Evolutionary conservation across 1,140 invertebrate genomes (phyloP).

Genomic region (Mercenaria mercenaria): DNA sequence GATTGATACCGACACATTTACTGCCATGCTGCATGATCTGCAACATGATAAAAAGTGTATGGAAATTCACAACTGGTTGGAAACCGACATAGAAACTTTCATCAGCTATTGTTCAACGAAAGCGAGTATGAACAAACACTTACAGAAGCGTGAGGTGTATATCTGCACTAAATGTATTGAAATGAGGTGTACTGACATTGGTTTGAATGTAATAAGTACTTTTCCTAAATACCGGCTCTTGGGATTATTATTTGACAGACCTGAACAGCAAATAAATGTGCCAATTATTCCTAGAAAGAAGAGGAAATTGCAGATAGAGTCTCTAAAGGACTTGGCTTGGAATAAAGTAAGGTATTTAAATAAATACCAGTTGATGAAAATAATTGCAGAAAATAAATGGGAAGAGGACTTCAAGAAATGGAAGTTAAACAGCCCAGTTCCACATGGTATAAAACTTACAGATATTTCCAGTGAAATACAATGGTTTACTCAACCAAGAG

Average conservation of each 20-base stretch:
- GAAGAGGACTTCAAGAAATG: not conserved
- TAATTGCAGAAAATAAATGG: not conserved
- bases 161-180: not conserved
- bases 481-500: slow-evolving; percentile 42
- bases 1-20: too few species aligned
- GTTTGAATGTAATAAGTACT: not conserved
- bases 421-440: not conserved
- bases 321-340: too few species aligned
- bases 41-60: not conserved
- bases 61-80: not conserved
- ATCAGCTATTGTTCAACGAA: not conserved
- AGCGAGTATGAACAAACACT: not conserved
- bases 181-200: not conserved
- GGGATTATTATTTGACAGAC: not conserved
- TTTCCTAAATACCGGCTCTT: not conserved
- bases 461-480: not conserved
- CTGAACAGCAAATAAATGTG: too few species aligned
- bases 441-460: not conserved
- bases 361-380: too few species aligned
- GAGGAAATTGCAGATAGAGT: not conserved
- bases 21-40: not conserved
- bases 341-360: too few species aligned
- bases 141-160: not conserved
- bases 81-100: not conserved
- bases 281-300: not conserved